Base-by-base conservation (phyloP, 2,888 invertebrate species). In the Lathronympha strigana region DNA sequence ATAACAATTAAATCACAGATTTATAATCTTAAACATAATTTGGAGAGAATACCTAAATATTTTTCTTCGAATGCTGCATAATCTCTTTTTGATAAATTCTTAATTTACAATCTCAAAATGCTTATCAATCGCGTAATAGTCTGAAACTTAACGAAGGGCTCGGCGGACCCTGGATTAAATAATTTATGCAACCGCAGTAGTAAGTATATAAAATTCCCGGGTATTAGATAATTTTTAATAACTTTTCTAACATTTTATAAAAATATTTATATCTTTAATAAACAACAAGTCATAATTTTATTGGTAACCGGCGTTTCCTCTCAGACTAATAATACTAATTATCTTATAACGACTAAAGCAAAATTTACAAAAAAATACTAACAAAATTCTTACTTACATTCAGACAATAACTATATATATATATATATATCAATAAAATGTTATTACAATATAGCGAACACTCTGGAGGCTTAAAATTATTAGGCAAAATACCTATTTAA, bases 291-390 rank as follows among this genome's bases (percentile, higher is more conserved):
- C 84, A 89, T 90, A 90, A 84, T 87, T 90, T 88, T 89, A 91
- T 88, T 92, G 92, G 92, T 92, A 92, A 92, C 92, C 92, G 90
- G 90, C 91, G 91, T 88, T 92, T 91, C 82, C 86, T 90, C 86
- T 92, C 90, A 91, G 92, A 92, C 92, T 92, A 91, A 87, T 85
- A 90, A 88, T 86, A 88, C 88, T 90, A 90, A 87, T 82, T 86
- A 87, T 80, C 83, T 83, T 88, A 90, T 78, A 85, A 84, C 85
- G 75, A 88, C 87, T 84, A 84, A 87, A 89, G 87, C 88, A 77
- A 87, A 88, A 90, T 88, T 85, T 90, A 90, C 88, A 89, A 80
- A 80, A 82, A 77, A 77, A 80, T 85, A 87, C 78, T 83, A 83
- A 82, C 76, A 81, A 80, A 78, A 78, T 86, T 85, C 82, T 83